Percentiles rank a stretch among this genome's conserved stretches.
Conservation (phyloP, 2,797 vertebrate genomes). For the Pteronotus mesoamericanus region DNA sequence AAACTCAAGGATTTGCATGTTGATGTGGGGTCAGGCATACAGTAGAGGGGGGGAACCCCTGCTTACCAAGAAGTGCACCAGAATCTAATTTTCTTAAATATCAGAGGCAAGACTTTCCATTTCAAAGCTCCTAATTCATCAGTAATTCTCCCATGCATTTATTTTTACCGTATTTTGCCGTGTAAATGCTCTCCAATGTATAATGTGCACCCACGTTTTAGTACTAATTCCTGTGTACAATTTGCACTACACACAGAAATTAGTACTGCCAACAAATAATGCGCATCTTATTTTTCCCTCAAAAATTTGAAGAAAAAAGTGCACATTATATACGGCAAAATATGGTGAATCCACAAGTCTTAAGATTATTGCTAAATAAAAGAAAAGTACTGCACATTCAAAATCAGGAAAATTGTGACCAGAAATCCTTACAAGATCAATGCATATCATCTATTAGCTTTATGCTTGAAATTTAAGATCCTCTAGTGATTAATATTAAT, state of each 20-base stretch:
- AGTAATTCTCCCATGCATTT: not conserved
- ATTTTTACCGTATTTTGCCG: not conserved
- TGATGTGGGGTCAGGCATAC: not conserved
- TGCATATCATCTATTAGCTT: not conserved
- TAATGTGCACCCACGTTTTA: too few relatives aligned
- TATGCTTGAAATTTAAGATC: conserved; percentile 12
- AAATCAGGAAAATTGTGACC: not conserved
- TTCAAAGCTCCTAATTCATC: conserved; percentile 8
- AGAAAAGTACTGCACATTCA: conserved; percentile 19
- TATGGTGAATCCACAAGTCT: not conserved
- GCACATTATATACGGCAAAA: too few relatives aligned
- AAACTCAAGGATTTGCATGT: not conserved
- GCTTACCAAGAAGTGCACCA: not conserved
- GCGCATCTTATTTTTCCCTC: too few relatives aligned
- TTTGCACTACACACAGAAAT: too few relatives aligned
- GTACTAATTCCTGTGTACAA: too few relatives aligned
- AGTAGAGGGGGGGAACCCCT: not conserved
- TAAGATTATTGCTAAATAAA: not conserved
- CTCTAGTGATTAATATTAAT: conserved; percentile 19
- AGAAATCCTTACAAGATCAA: not conserved
- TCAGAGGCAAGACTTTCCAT: conserved; percentile 40
- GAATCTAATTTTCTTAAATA: conserved; percentile 45
- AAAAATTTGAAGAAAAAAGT: too few relatives aligned
- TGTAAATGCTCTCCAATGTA: too few relatives aligned
- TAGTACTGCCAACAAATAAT: too few relatives aligned